Percentiles rank a stretch among this genome's conserved stretches.
phyloP scores from a whole-genome alignment of 2,888 invertebrate species.

The Protodeltote pygarga region DNA sequence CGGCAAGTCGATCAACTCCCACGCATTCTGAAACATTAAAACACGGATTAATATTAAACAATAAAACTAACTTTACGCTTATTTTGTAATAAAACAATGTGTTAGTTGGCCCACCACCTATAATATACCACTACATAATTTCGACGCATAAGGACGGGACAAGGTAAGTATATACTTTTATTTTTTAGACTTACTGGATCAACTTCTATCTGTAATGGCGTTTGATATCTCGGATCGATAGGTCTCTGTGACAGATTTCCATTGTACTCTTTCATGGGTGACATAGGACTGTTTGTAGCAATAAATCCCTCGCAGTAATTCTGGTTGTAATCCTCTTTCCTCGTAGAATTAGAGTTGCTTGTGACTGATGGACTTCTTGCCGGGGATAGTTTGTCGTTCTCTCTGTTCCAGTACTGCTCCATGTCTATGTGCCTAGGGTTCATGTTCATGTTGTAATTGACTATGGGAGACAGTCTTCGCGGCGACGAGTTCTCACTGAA shows the following conservation, averaged over 20 bases:
- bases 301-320: slow-evolving; percentile 78
- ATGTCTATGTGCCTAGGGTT: slow-evolving; percentile 82
- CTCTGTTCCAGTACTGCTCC: slow-evolving; percentile 76
- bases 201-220: slow-evolving; percentile 89
- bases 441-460: slow-evolving; percentile 83
- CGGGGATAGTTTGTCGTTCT: slow-evolving; percentile 71
- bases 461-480: slow-evolving; percentile 77
- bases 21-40: slow-evolving; percentile 85
- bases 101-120: slow-evolving; percentile 35
- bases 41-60: slow-evolving; percentile 8
- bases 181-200: slow-evolving; percentile 88
- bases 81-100: slow-evolving; percentile 17
- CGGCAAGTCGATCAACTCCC: slow-evolving; percentile 83
- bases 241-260: slow-evolving; percentile 72
- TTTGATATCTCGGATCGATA: slow-evolving; percentile 74
- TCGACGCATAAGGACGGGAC: slow-evolving; percentile 41
- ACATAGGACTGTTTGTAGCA: slow-evolving; percentile 73
- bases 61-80: background rate
- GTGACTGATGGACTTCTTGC: slow-evolving; percentile 67
- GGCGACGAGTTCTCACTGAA: slow-evolving; percentile 82
- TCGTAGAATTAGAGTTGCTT: slow-evolving; percentile 69
- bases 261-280: slow-evolving; percentile 70
- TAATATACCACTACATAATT: slow-evolving; percentile 36
- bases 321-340: slow-evolving; percentile 79
- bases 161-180: slow-evolving; percentile 48